Conservation (phyloP, 2,113 vertebrate species). For the Circaetus cinerascens region DNA sequence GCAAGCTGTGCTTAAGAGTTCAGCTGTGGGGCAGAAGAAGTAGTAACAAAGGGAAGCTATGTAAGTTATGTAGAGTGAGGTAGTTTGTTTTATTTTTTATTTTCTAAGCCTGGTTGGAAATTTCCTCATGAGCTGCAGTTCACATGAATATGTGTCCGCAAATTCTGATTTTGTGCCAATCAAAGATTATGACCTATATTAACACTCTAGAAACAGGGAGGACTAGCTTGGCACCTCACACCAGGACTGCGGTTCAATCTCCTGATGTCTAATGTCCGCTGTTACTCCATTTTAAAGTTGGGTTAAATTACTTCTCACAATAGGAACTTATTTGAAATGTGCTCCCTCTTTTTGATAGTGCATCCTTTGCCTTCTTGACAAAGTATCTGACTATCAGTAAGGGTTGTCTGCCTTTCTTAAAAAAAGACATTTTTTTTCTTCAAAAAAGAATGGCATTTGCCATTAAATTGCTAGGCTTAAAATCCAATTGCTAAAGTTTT, state of each 20-base stretch:
- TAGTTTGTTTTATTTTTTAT: neutral
- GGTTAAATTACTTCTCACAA: neutral
- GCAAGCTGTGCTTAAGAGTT: neutral
- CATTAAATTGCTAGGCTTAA: neutral
- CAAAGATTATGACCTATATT: constrained; percentile 17
- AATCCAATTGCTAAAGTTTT: neutral
- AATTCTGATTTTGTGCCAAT: constrained; percentile 1
- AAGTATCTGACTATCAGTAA: neutral
- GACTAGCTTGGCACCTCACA: neutral
- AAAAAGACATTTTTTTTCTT: too few species aligned
- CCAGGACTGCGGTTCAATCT: neutral
- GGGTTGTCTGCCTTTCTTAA: neutral
- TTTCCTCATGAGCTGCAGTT: neutral
- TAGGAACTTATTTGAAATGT: neutral
- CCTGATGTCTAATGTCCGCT: neutral
- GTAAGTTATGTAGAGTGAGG: neutral
- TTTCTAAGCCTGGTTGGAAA: neutral
- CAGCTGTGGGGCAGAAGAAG: neutral
- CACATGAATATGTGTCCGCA: neutral
- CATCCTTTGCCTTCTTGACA: neutral
- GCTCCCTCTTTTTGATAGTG: neutral
- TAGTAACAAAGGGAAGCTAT: neutral
- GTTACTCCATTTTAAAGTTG: neutral
- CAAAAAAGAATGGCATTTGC: neutral
- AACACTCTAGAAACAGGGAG: neutral